phyloP scores from a whole-genome alignment of 2,797 vertebrate species.

The Chanos chanos region DNA sequence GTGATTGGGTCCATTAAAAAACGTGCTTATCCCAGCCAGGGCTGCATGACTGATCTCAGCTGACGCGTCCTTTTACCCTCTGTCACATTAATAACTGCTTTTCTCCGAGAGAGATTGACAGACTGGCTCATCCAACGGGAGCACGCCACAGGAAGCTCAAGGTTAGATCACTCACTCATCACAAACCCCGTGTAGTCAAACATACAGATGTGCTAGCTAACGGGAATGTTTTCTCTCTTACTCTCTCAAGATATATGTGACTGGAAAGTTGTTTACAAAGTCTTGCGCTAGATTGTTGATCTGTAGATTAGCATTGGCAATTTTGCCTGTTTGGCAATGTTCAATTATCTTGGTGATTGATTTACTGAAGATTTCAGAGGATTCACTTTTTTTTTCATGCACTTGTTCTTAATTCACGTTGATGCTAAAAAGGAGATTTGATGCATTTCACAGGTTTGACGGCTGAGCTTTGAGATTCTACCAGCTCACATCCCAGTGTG shows the following conservation, averaged over 20 bases:
- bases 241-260: background rate
- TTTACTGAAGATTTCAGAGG: too few relatives aligned
- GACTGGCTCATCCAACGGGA: slow-evolving; percentile 45
- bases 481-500: too few relatives aligned
- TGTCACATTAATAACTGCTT: slow-evolving; percentile 68
- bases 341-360: too few relatives aligned
- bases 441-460: too few relatives aligned
- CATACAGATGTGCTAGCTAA: background rate
- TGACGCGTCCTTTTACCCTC: slow-evolving; percentile 69
- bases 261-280: too few relatives aligned
- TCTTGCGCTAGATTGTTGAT: too few relatives aligned
- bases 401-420: too few relatives aligned
- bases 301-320: too few relatives aligned
- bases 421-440: too few relatives aligned
- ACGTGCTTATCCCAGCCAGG: slow-evolving; percentile 50
- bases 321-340: too few relatives aligned
- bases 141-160: slow-evolving; percentile 19
- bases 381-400: too few relatives aligned
- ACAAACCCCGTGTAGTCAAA: background rate
- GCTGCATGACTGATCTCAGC: slow-evolving; percentile 59
- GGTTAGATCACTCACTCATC: slow-evolving; percentile 23
- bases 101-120: slow-evolving; percentile 60
- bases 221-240: background rate
- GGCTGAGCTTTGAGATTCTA: too few relatives aligned
- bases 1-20: slow-evolving; percentile 68